phyloP scores from a whole-genome alignment of 2,113 vertebrate species.

The Cinclus cinclus region DNA sequence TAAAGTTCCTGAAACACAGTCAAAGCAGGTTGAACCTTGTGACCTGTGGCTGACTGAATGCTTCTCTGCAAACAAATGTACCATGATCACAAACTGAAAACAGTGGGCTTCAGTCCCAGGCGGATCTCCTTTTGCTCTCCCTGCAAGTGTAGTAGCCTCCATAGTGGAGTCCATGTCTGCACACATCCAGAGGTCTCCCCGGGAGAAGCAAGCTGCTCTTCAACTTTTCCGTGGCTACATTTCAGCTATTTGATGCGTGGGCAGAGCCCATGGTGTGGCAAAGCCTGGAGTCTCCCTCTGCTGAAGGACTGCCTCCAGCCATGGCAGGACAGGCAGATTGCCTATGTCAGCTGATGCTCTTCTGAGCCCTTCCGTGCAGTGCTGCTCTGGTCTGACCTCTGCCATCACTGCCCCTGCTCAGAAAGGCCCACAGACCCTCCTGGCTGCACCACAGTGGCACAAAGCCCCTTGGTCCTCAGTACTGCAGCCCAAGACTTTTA shows the following conservation, averaged over 20 bases:
- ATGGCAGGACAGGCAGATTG: not conserved
- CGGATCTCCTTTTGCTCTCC: not conserved
- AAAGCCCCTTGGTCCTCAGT: not conserved
- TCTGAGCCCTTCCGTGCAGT: not conserved
- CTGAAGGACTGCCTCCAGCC: not conserved
- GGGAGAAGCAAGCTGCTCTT: not conserved
- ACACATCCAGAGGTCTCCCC: not conserved
- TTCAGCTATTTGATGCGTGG: not conserved
- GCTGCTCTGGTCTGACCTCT: not conserved
- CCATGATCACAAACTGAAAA: slow-evolving; percentile 31
- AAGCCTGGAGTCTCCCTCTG: not conserved
- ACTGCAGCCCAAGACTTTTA: not conserved
- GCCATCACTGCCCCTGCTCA: not conserved
- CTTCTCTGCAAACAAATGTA: slow-evolving; percentile 26
- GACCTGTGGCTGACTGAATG: slow-evolving; percentile 39
- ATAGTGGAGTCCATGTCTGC: not conserved
- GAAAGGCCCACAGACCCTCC: not conserved
- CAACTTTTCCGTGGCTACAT: not conserved
- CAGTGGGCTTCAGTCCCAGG: not conserved
- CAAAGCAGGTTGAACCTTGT: slow-evolving; percentile 11
- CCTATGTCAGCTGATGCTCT: not conserved
- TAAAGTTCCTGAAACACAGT: slow-evolving; percentile 8
- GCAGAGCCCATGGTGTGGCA: not conserved
- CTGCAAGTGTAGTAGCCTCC: not conserved
- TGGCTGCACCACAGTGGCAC: fast-evolving